Evolutionary conservation across 2,113 vertebrate species (phyloP), one percentile per base, ranked within the genome.

Genomic region (Aleadryas rufinucha): DNA sequence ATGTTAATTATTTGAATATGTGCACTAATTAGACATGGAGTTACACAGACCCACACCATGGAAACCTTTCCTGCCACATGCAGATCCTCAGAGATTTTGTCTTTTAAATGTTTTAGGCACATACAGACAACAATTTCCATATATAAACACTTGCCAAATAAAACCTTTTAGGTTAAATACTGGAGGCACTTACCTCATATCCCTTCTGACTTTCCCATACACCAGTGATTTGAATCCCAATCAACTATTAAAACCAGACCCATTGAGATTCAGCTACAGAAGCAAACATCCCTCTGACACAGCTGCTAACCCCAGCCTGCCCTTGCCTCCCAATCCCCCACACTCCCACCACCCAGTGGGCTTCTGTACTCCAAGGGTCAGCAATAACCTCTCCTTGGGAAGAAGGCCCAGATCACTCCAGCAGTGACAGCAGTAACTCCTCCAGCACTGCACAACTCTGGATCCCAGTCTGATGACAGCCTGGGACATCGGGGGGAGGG

Each of bases 191-290:
- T 35, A 49, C 53, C 49, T 52, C 19, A 6, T 16, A 20, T 21
- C 9, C 31, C 18, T 76, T 53, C 28, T 24, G 22, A 20, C 39
- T 23, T 42, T 60, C 63, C 54, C 54, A 57, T 12, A 6, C 3
- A 24, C 14, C 66, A n/a, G 13, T 19, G 33, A 39, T n/a, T 14
- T 16, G 0, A 84, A 60, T 7, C 56, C 19, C 3, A 15, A 39
- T 6, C 22, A 16, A 3, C 21, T 8, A 19, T 14, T 54, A 49
- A 50, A 87, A 5, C 28, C 30, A 69, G 84, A 33, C 14, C 42
- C 33, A 11, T 2, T 0, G 1, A 42, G 71, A 41, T 0, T 9
- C 5, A 30, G 64, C 63, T 15, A 24, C 31, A 7, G 7, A 35
- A 78, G n/a, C 75, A 57, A 89, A 56, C 66, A 59, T 6, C 47